These are phyloP conservation scores for Ditylenchus dipsaci DNA, from an alignment of 1,140 invertebrate genomes.

Conservation along the genomic window DNA sequence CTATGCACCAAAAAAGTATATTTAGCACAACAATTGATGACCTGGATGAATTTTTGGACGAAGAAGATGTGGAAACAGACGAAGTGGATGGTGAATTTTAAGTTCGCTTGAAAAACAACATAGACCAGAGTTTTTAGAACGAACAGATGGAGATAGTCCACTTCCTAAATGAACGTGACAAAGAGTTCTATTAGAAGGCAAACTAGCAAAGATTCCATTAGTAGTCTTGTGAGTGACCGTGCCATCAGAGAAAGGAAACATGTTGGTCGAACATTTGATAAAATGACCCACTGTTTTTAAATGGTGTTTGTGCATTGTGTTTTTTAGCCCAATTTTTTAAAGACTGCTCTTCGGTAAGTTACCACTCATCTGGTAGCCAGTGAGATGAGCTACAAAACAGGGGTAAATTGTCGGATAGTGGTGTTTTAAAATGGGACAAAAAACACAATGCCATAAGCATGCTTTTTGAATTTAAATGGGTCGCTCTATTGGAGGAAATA, in stretches of 20 bases:
- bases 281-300: not conserved
- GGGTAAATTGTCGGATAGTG: too few species aligned
- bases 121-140: not conserved
- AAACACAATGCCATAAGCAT: too few species aligned
- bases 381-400: too few species aligned
- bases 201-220: conserved; percentile 37
- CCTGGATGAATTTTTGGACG: conserved; percentile 53
- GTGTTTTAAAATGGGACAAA: too few species aligned
- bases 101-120: not conserved
- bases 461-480: too few species aligned
- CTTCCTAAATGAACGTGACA: not conserved
- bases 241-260: conserved; percentile 20
- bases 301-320: too few species aligned
- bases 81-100: conserved; percentile 19
- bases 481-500: too few species aligned
- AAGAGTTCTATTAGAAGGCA: conserved; percentile 15
- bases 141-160: conserved; percentile 13
- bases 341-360: too few species aligned
- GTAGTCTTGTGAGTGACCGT: conserved; percentile 35
- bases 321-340: too few species aligned
- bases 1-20: too few species aligned
- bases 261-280: conserved; percentile 4
- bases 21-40: conserved; percentile 53
- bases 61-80: conserved; percentile 43
- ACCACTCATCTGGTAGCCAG: too few species aligned